Percentiles rank a stretch among this genome's conserved stretches.
phyloP scores from a whole-genome alignment of 2,797 vertebrate genomes.

The Danio aesculapii region DNA sequence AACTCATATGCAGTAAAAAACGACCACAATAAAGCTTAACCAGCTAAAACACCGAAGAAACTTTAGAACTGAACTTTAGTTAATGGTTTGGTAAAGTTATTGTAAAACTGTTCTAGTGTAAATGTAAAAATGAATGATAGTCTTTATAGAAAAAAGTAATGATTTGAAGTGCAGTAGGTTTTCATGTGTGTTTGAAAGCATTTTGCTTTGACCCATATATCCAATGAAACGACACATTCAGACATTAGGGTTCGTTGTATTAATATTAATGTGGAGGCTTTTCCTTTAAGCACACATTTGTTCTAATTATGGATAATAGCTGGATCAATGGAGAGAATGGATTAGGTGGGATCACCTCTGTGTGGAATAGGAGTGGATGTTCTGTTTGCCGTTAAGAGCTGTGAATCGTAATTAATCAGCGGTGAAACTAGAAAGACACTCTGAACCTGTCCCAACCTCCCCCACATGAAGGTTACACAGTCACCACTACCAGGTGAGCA shows the following conservation, averaged over 20 bases:
- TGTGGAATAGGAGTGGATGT: background rate
- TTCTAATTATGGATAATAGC: constrained; percentile 23
- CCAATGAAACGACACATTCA: background rate
- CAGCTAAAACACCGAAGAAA: no score
- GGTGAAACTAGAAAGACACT: constrained; percentile 13
- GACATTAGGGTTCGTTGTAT: background rate
- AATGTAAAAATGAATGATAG: no score
- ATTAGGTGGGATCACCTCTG: constrained; percentile 9
- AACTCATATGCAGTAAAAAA: no score
- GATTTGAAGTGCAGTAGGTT: no score
- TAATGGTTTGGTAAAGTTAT: no score
- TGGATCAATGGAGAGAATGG: constrained; percentile 16
- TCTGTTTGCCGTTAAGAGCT: constrained; percentile 22
- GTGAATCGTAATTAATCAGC: constrained; percentile 32
- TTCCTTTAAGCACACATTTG: constrained; percentile 22
- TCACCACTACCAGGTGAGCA: constrained; percentile 1
- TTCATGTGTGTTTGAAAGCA: no score
- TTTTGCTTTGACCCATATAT: background rate
- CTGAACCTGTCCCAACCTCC: background rate
- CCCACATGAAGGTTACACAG: constrained; percentile 20
- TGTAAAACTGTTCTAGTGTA: no score
- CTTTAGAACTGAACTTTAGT: no score
- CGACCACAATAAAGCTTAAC: no score
- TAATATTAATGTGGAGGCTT: background rate
- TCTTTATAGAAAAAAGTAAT: no score